phyloP scores from a whole-genome alignment of 1,140 invertebrate species.

The Philotrypesis tridentata region DNA sequence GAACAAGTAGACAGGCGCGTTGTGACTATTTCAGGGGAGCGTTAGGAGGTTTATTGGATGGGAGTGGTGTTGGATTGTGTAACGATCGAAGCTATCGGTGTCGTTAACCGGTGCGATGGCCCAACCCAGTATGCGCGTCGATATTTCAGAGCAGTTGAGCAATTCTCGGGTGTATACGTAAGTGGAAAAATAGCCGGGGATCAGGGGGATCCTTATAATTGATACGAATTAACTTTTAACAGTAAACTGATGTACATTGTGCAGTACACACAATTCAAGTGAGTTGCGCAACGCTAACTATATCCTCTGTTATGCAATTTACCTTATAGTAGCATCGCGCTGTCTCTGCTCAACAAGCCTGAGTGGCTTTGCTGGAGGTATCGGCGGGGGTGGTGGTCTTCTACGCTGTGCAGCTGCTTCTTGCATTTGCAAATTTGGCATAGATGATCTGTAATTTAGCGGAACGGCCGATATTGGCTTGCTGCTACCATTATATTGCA shows the following conservation, averaged over 20 bases:
- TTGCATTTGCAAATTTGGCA: slow-evolving; percentile 79
- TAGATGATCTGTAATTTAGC: slow-evolving; percentile 79
- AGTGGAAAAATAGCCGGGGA: background rate
- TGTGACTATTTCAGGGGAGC: background rate
- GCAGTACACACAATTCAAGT: background rate
- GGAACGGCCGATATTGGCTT: slow-evolving; percentile 52
- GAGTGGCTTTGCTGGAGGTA: slow-evolving; percentile 73
- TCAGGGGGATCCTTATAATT: background rate
- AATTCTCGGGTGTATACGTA: background rate
- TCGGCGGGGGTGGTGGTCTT: slow-evolving; percentile 71
- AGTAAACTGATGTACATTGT: background rate
- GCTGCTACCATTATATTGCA: slow-evolving; percentile 42
- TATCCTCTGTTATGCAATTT: background rate
- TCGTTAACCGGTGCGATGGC: background rate
- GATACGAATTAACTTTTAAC: background rate
- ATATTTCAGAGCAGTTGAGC: background rate
- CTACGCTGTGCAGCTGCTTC: slow-evolving; percentile 60
- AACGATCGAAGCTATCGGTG: background rate
- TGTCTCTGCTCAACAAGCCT: slow-evolving; percentile 70
- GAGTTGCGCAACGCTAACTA: background rate
- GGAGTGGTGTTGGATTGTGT: background rate
- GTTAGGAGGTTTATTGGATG: background rate
- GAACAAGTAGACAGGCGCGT: slow-evolving; percentile 42
- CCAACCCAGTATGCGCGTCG: background rate
- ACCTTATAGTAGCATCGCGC: slow-evolving; percentile 72